Evolutionary conservation across 2,797 vertebrate species (phyloP).

Genomic region (Enteromius treurensis): DNA sequence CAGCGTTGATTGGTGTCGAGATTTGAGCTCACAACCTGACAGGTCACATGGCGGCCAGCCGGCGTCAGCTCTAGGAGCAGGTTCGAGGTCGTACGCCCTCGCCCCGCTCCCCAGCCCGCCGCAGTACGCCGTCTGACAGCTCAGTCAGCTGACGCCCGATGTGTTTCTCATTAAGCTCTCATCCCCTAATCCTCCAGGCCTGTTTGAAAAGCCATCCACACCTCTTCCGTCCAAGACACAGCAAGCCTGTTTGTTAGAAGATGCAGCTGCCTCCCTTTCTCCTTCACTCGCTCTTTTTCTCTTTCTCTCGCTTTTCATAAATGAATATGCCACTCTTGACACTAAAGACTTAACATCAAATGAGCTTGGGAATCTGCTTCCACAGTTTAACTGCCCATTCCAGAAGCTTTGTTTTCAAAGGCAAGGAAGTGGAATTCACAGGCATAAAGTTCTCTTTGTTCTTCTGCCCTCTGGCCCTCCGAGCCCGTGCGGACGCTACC

Average conservation of each 20-base stretch:
- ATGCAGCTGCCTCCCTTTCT: constrained; percentile 60
- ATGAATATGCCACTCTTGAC: constrained; percentile 84
- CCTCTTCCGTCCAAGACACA: constrained; percentile 67
- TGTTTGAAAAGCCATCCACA: constrained; percentile 74
- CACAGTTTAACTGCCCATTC: constrained; percentile 92
- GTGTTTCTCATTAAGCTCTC: constrained; percentile 72
- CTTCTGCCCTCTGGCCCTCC: constrained; percentile 92
- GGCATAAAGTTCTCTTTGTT: constrained; percentile 90
- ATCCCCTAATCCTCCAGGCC: constrained; percentile 73
- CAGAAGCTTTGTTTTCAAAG: constrained; percentile 90
- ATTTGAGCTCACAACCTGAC: constrained; percentile 39
- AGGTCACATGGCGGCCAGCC: constrained; percentile 32
- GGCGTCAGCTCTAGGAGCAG: constrained; percentile 1
- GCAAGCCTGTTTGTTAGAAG: constrained; percentile 73
- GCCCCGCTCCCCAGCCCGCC: constrained; percentile 15
- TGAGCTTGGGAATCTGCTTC: constrained; percentile 95
- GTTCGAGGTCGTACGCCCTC: constrained; percentile 3
- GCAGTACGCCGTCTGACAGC: constrained; percentile 52
- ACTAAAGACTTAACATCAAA: constrained; percentile 98
- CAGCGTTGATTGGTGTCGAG: constrained; percentile 48
- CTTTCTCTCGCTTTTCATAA: constrained; percentile 70
- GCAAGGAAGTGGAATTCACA: constrained; percentile 87
- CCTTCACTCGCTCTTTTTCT: constrained; percentile 36
- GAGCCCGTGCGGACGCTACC: constrained; percentile 87
- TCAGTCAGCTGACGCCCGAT: constrained; percentile 69